phyloP scores from a whole-genome alignment of 2,113 vertebrate species.

The Sus scrofa region T2T-Sscrofa CM000812.6:37926001-37926500 shows the following conservation, averaged over 20 bases:
- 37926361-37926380: slow-evolving; percentile 6
- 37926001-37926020: no score
- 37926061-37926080: no score
- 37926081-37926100: no score
- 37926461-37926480: background rate
- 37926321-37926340: background rate
- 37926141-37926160: slow-evolving; percentile 10
- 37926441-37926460: background rate
- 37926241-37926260: background rate
- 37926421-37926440: background rate
- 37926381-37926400: background rate
- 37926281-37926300: background rate
- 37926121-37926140: no score
- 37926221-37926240: slow-evolving; percentile 24
- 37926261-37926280: background rate
- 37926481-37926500: background rate
- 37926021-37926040: no score
- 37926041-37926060: no score
- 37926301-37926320: background rate
- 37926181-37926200: slow-evolving; percentile 54
- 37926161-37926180: background rate
- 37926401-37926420: background rate
- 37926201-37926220: slow-evolving; percentile 46
- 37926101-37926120: no score
- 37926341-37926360: background rate